Evolutionary conservation across 2,797 vertebrate species (phyloP), one percentile per base, ranked within the genome.

Genomic region (Macropodus opercularis): DNA sequence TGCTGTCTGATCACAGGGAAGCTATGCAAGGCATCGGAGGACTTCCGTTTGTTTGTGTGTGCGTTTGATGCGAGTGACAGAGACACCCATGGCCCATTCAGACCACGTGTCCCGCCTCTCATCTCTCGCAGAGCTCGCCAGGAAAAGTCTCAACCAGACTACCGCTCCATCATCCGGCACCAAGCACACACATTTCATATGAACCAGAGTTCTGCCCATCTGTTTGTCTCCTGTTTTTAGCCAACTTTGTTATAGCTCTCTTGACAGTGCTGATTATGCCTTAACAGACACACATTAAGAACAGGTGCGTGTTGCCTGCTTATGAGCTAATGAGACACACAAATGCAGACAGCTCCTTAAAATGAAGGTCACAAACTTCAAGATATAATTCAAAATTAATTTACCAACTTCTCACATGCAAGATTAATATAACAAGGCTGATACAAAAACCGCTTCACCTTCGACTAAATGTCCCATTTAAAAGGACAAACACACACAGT

Each of bases 171-270:
- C 66, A 36, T 46, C 54, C 17, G 5, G n/a, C 27, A 14, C 13
- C 19, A 47, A 63, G 35, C 9, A 29, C 26, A 64, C 49, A 58
- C 38, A 23, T 60, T 46, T 69, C 42, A 1, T 36, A 19, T 3
- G 8, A 56, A 8, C 68, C 48, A 14, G 1, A n/a, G 32, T 21
- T 52, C 38, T 9, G n/a, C 59, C 47, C 22, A 1, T 18, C 29
- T 2, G 1, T n/a, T 57, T 49, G 34, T 17, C 62, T 76, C 58
- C 57, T 40, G 70, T 69, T 79, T 85, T 77, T 75, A 79, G 80
- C 59, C 21, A 5, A 71, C 50, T 81, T 68, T 80, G 69, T 81
- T 86, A 63, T 57, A 61, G 63, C 48, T 64, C 80, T 73, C 59
- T 68, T 73, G 68, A 79, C 58, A 77, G 79, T 43, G 38, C 43